Base-by-base conservation (phyloP, 2,797 vertebrate species). In the Girardinus metallicus region DNA sequence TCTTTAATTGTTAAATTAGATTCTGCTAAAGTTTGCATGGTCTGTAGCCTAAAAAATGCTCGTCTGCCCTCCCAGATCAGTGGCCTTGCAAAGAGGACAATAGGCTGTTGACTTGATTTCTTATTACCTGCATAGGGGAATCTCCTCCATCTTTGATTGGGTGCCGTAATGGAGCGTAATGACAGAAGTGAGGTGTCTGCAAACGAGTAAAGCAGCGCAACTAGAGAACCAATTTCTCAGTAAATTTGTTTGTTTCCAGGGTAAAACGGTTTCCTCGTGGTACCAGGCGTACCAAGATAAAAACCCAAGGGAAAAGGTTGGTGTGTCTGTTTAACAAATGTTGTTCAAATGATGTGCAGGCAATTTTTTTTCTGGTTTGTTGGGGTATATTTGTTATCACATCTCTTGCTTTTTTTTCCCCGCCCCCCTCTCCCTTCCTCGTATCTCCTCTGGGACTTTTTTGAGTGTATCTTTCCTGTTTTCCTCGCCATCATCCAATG, bases 401-500 rank as follows among this genome's bases (percentile, higher is more conserved):
- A 80, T 86, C 81, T 80, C 47, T 23, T 81, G 70, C 74, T 72
- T 80, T 80, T 36, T 12, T 0, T 7, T 13, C 34, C 0, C 0
- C 60, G 55, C 76, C 80, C 80, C 21, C 21, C 21, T 23, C 21
- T 51, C 8, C 8, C 21, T 29, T 49, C 60, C 72, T 55, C n/a
- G 77, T 77, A 68, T 71, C 76, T 86, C 90, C 91, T 53, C 51
- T 81, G 88, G 87, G 90, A 80, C 79, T 79, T 83, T 85, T 74
- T 82, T 90, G 92, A 83, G 92, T 92, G 93, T 93, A 92, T 93
- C 91, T 89, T 94, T 93, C 90, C 91, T 91, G 92, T 94, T 91
- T 92, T 86, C 76, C 80, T 86, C 80, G n/a, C 86, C 77, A 78
- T 74, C 76, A 83, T 87, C 89, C 82, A 68, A 88, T 80, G 89